Base-by-base conservation (phyloP, 2,888 invertebrate species). In the Caenorhabditis sp. region DNA sequence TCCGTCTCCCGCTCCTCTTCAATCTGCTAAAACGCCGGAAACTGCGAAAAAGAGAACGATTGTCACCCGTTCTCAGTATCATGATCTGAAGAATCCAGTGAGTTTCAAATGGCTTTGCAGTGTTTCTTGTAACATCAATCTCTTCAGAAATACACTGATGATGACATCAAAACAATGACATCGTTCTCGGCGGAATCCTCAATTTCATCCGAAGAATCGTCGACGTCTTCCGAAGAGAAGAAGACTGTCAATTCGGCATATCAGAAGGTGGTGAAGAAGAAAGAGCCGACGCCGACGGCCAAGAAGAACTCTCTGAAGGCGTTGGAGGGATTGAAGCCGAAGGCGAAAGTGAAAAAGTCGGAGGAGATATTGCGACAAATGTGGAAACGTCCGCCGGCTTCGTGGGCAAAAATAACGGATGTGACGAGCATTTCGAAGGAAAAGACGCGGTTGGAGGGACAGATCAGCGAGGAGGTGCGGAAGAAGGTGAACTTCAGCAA, bases 361-460 rank as follows among this genome's bases (percentile, higher is more conserved):
- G 76, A 76, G 61, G 67, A 68, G 15, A 76, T 76, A 67, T 61
- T 76, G n/a, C 51, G 67, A 8, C 22, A 44, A 24, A 37, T 67
- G 50, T 76, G 76, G 76, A 76, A 68, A 37, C 67, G 51, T 24
- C 76, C 76, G n/a, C 76, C 51, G 22, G 9, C 60, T 0, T 53
- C 76, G 6, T 76, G 76, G 76, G 24, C 37, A n/a, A 76, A 53
- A 20, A 61, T 76, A 18, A 67, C 67, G 8, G 47, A 60, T 6
- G 61, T 76, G 15, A 76, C 76, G 53, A 67, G n/a, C 24, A 53
- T 61, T 1, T 32, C 24, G 24, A 53, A 20, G 13, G 76, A 76
- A 18, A 76, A 55, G 35, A 61, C 67, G 32, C 32, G 18, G 4
- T 44, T 50, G 6, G 67, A 67, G 20, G 67, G 60, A 0, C 76